Base-by-base conservation (phyloP, 2,888 invertebrate species). In the Theretra japonica region DNA sequence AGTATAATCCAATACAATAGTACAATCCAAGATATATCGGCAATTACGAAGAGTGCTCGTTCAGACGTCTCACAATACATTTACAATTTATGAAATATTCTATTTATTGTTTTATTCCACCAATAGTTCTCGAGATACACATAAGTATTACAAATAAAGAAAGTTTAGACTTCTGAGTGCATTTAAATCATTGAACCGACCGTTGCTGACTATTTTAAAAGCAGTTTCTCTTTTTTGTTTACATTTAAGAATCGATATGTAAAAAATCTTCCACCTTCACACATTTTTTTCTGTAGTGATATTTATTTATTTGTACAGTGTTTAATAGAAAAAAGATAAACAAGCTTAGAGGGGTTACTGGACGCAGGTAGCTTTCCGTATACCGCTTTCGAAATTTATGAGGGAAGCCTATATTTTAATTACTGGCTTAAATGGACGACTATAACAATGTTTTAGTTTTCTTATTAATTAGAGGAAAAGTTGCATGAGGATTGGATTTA, bases 121-220 rank as follows among this genome's bases (percentile, higher is more conserved):
- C 48, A 65, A 65, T 65, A 65, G 17, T 48, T 65, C 41, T 23
- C 41, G 41, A 65, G 23, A 48, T 65, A 21, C 41, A 60, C 33
- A 33, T 30, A 41, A 21, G 23, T 21, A 23, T 41, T 41, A 48
- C 23, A 65, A 6, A 65, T 65, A 65, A 65, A 48, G 41, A 23
- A 30, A 30, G 28, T 30, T 30, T 19, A 48, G 41, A 23, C 41
- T 23, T 41, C 33, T 23, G 23, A 65, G 65, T 48, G 65, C 65
- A 65, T 41, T 65, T 65, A 65, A 65, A 65, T 65, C 48, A 65
- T 48, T 48, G 65, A 65, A 65, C 21, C 48, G 65, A 6, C 17
- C 23, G 41, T 65, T 65, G 21, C 23, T 41, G 48, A 48, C 41
- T 21, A 48, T 65, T 65, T 65, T 65, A 65, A 65, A 65, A 65